Evolutionary conservation across 2,888 invertebrate genomes (phyloP).

Genomic region (Zootermopsis nevadensis): DNA sequence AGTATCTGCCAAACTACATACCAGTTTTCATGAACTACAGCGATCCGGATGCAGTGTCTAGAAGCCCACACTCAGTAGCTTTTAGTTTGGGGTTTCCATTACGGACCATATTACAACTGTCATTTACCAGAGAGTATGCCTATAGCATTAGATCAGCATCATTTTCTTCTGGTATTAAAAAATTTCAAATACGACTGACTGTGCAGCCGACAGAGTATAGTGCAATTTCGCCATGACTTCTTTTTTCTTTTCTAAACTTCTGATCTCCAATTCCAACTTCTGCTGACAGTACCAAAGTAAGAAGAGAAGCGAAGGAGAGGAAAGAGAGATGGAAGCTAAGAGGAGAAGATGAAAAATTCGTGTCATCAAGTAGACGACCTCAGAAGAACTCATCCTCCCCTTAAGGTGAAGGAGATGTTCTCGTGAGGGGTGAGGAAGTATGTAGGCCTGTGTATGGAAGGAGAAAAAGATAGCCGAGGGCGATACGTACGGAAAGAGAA

Average conservation of each 20-base stretch:
- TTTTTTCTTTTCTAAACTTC: constrained; percentile 8
- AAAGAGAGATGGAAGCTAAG: constrained; percentile 25
- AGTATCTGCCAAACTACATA: too few relatives aligned
- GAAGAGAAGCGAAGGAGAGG: constrained; percentile 28
- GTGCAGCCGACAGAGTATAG: background rate
- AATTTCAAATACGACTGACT: background rate
- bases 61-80: too few relatives aligned
- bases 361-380: constrained; percentile 50
- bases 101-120: background rate
- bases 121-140: background rate
- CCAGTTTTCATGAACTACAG: too few relatives aligned
- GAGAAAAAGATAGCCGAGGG: constrained; percentile 34
- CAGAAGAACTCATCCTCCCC: constrained; percentile 32
- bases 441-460: constrained; percentile 18
- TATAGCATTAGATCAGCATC: background rate
- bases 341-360: constrained; percentile 50
- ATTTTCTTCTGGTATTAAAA: background rate
- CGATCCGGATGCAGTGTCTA: too few relatives aligned
- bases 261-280: constrained; percentile 28
- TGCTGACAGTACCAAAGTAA: constrained; percentile 40
- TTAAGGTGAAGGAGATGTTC: constrained; percentile 22
- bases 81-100: background rate
- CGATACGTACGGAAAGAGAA: constrained; percentile 19
- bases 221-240: background rate
- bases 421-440: constrained; percentile 19